Percentiles rank a stretch among this genome's conserved stretches.
Conservation (phyloP, 2,797 vertebrate genomes). For the Linurgus olivaceus region DNA sequence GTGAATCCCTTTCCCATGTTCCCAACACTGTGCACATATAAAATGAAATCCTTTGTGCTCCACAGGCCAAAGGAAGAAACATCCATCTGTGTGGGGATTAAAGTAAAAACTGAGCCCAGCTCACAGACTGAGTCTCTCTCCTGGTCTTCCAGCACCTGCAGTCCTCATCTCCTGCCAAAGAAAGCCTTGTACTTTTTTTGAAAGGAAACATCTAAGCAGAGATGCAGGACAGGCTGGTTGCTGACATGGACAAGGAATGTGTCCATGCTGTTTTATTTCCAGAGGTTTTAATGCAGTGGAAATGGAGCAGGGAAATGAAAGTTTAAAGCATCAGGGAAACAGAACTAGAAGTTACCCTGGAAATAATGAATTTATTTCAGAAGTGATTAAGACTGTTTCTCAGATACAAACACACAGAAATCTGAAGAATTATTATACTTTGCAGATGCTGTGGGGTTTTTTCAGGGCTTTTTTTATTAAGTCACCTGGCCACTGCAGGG, state of each 20-base stretch:
- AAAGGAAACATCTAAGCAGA: neutral
- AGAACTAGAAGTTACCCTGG: neutral
- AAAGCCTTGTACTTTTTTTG: neutral
- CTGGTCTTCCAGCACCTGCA: neutral
- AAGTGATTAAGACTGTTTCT: neutral
- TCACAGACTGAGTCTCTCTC: neutral
- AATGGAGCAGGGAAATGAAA: neutral
- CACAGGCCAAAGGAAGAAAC: neutral
- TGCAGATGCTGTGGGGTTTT: neutral
- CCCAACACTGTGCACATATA: accelerated
- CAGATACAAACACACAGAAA: neutral
- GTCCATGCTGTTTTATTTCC: neutral
- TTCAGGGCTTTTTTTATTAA: neutral
- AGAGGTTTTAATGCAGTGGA: neutral
- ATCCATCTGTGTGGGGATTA: neutral
- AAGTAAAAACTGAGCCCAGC: neutral
- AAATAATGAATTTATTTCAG: neutral
- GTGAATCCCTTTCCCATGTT: neutral
- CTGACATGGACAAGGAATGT: neutral
- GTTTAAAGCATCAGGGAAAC: neutral
- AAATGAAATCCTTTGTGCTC: neutral
- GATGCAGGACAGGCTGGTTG: neutral
- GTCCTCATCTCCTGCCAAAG: neutral
- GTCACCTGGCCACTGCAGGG: neutral
- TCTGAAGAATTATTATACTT: neutral